These are phyloP conservation scores for Gallinago paraguaiae DNA, from an alignment of 2,113 vertebrate genomes.

Conservation along the genomic window DNA sequence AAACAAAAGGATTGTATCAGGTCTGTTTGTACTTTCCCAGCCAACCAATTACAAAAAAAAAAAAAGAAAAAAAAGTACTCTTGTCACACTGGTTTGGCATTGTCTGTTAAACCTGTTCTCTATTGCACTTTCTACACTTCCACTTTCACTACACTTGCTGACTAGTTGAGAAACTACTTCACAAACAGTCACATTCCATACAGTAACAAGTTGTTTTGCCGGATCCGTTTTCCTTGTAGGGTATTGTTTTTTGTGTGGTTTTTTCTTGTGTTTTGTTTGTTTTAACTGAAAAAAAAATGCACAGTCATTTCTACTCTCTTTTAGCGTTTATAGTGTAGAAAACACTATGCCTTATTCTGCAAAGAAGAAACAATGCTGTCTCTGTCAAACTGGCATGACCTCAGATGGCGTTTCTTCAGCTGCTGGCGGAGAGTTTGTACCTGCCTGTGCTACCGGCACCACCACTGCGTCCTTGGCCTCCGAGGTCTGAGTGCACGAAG, in stretches of 20 bases:
- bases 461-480: conserved; percentile 78
- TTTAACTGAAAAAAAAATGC: neutral
- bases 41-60: neutral
- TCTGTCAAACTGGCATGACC: conserved; percentile 84
- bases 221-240: conserved; percentile 15
- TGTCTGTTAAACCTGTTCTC: conserved; percentile 54
- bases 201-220: conserved; percentile 34
- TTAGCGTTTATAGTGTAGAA: conserved; percentile 33
- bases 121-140: conserved; percentile 35
- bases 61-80: neutral
- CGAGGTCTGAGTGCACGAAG: conserved; percentile 40
- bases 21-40: neutral
- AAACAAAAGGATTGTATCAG: conserved; percentile 46
- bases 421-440: conserved; percentile 73
- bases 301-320: conserved; percentile 38
- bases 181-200: conserved; percentile 48
- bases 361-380: neutral
- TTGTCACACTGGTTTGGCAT: conserved; percentile 20
- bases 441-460: conserved; percentile 75
- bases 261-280: neutral
- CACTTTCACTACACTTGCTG: conserved; percentile 54
- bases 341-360: neutral
- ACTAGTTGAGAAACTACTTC: conserved; percentile 49
- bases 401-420: conserved; percentile 72
- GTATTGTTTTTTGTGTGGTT: neutral